Evolutionary conservation across 2,888 invertebrate genomes (phyloP).

Genomic region (Strigamia transsilvanica): DNA sequence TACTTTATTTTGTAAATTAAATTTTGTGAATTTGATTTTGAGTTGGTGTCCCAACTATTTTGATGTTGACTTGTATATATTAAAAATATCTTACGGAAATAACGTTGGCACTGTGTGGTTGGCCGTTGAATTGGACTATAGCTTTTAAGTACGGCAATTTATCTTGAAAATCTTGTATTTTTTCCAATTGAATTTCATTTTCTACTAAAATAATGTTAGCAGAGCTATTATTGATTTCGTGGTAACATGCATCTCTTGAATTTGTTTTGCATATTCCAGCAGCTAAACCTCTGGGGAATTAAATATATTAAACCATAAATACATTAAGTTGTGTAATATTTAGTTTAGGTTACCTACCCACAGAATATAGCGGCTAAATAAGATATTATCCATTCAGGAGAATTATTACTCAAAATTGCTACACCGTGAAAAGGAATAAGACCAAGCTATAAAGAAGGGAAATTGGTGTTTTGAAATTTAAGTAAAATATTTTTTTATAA

Average conservation of each 20-base stretch:
- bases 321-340: no score
- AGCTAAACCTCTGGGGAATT: slow-evolving; percentile 74
- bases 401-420: slow-evolving; percentile 90
- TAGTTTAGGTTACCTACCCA: slow-evolving; percentile 67
- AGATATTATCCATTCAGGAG: slow-evolving; percentile 87
- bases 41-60: no score
- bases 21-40: no score
- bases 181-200: slow-evolving; percentile 62
- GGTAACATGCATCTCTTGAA: slow-evolving; percentile 82
- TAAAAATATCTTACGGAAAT: slow-evolving; percentile 53
- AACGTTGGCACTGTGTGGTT: slow-evolving; percentile 23
- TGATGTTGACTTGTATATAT: no score
- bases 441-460: slow-evolving; percentile 70
- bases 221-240: slow-evolving; percentile 76
- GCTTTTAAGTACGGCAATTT: slow-evolving; percentile 60
- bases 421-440: slow-evolving; percentile 81
- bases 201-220: slow-evolving; percentile 91
- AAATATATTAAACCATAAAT: slow-evolving; percentile 57
- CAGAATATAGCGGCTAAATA: slow-evolving; percentile 88
- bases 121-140: slow-evolving; percentile 63
- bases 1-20: no score
- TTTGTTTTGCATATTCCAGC: slow-evolving; percentile 93
- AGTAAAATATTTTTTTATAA: no score
- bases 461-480: no score
- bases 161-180: slow-evolving; percentile 59